Percentiles rank a stretch among this genome's conserved stretches.
phyloP scores from a whole-genome alignment of 2,113 vertebrate species.

The Boulengerochromis microlepis region DNA sequence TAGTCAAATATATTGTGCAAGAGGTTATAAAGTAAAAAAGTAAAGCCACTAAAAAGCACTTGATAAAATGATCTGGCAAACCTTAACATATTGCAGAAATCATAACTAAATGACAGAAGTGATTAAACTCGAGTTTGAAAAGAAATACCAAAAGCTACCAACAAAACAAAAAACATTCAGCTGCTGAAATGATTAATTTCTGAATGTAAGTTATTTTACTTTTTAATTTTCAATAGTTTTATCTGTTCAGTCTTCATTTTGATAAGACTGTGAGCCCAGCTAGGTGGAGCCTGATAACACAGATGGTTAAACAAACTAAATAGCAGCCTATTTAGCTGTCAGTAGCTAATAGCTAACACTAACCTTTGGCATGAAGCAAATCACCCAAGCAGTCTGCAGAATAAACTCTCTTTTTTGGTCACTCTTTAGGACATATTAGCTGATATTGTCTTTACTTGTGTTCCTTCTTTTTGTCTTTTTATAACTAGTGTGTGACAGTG shows the following conservation, averaged over 20 bases:
- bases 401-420: neutral
- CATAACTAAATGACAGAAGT: neutral
- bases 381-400: rapidly evolving
- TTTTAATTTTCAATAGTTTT: neutral
- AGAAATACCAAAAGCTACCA: neutral
- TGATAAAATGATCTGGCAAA: neutral
- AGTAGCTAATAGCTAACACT: neutral
- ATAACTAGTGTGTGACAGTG: neutral
- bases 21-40: neutral
- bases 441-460: neutral
- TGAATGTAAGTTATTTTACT: neutral
- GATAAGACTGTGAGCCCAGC: neutral
- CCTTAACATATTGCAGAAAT: neutral
- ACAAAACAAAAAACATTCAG: neutral
- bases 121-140: neutral
- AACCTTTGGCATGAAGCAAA: neutral
- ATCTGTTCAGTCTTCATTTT: neutral
- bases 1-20: neutral
- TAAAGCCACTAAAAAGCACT: neutral
- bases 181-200: neutral
- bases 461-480: neutral
- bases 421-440: neutral
- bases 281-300: neutral
- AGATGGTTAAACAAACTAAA: neutral
- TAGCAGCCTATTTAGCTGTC: neutral